Evolutionary conservation across 2,113 vertebrate species (phyloP).

Genomic region (Madoqua kirkii): DNA sequence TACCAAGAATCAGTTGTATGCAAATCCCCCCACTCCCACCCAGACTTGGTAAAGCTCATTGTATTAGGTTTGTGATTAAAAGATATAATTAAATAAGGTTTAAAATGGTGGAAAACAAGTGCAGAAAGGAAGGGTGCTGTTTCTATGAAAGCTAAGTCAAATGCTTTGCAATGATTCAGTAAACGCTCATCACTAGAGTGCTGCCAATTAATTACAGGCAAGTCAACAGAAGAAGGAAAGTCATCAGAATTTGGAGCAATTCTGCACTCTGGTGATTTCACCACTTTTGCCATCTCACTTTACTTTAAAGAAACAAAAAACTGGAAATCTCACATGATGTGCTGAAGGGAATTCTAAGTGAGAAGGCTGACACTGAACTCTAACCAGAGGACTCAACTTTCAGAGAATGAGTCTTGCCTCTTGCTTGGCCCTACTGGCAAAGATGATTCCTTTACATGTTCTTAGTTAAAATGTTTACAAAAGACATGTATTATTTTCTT

Average conservation of each 20-base stretch:
- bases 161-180: neutral
- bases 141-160: neutral
- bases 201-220: neutral
- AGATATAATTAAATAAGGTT: neutral
- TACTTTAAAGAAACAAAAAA: neutral
- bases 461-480: neutral
- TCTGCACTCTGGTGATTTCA: neutral
- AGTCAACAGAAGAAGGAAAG: neutral
- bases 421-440: neutral
- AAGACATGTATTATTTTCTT: neutral
- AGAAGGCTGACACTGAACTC: neutral
- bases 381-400: neutral
- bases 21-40: neutral
- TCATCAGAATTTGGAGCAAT: neutral
- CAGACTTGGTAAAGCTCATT: neutral
- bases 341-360: neutral
- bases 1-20: neutral
- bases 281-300: neutral
- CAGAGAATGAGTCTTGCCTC: neutral
- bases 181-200: neutral
- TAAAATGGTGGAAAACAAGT: neutral
- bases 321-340: neutral
- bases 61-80: neutral
- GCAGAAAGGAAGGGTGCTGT: neutral
- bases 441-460: neutral